Base-by-base conservation (phyloP, 2,113 vertebrate species). In the Epinephelus fuscoguttatus region DNA sequence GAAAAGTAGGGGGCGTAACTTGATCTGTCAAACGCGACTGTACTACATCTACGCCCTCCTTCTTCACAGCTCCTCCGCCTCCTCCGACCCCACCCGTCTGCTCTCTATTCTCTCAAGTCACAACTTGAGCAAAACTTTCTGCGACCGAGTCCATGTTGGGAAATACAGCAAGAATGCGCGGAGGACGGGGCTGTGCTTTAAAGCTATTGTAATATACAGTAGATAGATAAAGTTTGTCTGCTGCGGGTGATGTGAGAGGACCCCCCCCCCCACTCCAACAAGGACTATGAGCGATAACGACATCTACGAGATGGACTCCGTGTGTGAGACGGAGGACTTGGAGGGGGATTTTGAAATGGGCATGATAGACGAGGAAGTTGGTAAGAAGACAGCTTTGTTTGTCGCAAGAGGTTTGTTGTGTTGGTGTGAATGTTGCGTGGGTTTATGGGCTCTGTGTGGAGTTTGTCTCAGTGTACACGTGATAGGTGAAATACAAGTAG, bases 251-350 rank as follows among this genome's bases (percentile, higher is more conserved):
- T 88, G 71, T 21, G 68, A 55, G 10, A 55, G 33, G 6, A 40
- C 1, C 9, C 13, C 19, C 12, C 6, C 40, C 9, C 13, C 17
- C 14, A 27, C 6, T 8, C n/a, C 2, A 50, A 17, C 0, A 0
- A 59, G 45, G n/a, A 81, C 57, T 0, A 94, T 94, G 91, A 90
- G 74, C 78, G 55, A 78, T 1, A 89, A 88, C 86, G 86, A 92
- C 63, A 91, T 85, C 30, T 15, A 70, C 1, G 92, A 94, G 88
- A 91, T 93, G 94, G 94, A 94, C 53, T 91, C 82, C 2, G 2
- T 91, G 17, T 74, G 63, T 2, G 93, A 91, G 4, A 50, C 27
- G 0, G 91, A 88, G 4, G 92, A 91, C 3, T 6, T 78, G 55
- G 89, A 81, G 21, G 53, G 40, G 1, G 91, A 91, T 2, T 42